phyloP scores from a whole-genome alignment of 2,797 vertebrate species.

The Girardinus metallicus region DNA sequence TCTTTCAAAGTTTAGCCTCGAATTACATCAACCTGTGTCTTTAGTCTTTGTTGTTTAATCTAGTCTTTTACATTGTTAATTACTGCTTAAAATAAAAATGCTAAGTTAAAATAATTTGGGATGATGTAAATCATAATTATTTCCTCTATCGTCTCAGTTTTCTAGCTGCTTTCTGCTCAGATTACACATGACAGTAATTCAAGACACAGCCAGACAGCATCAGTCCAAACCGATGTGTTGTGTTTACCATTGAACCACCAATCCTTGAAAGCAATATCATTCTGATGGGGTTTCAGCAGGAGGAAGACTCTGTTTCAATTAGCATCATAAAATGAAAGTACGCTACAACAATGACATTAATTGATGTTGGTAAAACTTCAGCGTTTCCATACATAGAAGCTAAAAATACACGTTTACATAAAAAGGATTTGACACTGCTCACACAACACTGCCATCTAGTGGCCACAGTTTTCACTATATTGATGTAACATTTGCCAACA shows the following conservation, averaged over 20 bases:
- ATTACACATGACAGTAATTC: conserved; percentile 31
- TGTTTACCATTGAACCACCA: conserved; percentile 45
- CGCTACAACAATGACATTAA: conserved; percentile 59
- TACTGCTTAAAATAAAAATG: neutral
- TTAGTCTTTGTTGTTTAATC: neutral
- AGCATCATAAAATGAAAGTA: conserved; percentile 51
- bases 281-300: conserved; percentile 40
- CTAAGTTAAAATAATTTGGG: conserved; percentile 24
- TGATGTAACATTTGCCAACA: neutral
- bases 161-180: conserved; percentile 16
- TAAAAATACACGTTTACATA: conserved; percentile 19
- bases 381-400: conserved; percentile 30
- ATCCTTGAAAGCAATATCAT: conserved; percentile 38
- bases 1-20: neutral
- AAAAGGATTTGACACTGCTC: conserved; percentile 9
- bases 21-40: neutral
- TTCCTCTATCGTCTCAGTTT: conserved; percentile 12
- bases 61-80: neutral
- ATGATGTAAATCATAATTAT: conserved; percentile 33
- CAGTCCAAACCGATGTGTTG: conserved; percentile 21
- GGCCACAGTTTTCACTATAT: conserved; percentile 14
- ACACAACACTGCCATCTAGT: conserved; percentile 59
- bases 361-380: conserved; percentile 51
- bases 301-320: conserved; percentile 45
- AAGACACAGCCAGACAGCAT: conserved; percentile 2